phyloP scores from a whole-genome alignment of 2,888 invertebrate species.

The Watsonalla binaria region DNA sequence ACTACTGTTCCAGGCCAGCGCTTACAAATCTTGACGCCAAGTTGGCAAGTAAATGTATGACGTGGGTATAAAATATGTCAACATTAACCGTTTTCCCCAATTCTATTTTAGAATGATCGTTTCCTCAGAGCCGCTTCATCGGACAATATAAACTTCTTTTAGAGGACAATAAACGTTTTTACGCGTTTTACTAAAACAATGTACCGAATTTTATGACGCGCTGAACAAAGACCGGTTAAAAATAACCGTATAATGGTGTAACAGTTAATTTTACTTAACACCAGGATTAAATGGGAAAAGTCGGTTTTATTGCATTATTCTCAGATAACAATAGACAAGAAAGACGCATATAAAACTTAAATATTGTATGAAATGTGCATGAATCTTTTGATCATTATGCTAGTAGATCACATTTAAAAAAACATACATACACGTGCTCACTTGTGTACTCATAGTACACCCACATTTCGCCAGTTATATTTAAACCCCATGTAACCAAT shows the following conservation, averaged over 20 bases:
- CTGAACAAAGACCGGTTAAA: constrained; percentile 48
- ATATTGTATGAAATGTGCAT: constrained; percentile 14
- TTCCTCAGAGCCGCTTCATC: constrained; percentile 40
- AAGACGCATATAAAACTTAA: constrained; percentile 11
- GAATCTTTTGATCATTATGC: not conserved
- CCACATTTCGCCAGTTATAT: no score
- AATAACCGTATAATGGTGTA: constrained; percentile 49
- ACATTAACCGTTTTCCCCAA: constrained; percentile 11
- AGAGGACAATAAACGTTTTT: constrained; percentile 64
- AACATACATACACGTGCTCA: no score
- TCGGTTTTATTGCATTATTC: constrained; percentile 24
- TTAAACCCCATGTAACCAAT: no score
- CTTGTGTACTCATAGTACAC: no score
- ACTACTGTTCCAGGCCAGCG: no score
- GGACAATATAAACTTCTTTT: constrained; percentile 60
- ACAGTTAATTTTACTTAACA: constrained; percentile 32
- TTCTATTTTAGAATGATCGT: constrained; percentile 39
- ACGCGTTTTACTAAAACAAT: constrained; percentile 45
- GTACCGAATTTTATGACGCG: constrained; percentile 55
- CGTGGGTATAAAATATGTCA: not conserved
- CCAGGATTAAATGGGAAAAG: constrained; percentile 16
- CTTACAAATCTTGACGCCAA: no score
- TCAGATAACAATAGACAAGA: constrained; percentile 19
- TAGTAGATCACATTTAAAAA: no score
- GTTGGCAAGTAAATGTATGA: no score